Base-by-base conservation (phyloP, 2,797 vertebrate genomes). In the Syngnathus rostellatus region DNA sequence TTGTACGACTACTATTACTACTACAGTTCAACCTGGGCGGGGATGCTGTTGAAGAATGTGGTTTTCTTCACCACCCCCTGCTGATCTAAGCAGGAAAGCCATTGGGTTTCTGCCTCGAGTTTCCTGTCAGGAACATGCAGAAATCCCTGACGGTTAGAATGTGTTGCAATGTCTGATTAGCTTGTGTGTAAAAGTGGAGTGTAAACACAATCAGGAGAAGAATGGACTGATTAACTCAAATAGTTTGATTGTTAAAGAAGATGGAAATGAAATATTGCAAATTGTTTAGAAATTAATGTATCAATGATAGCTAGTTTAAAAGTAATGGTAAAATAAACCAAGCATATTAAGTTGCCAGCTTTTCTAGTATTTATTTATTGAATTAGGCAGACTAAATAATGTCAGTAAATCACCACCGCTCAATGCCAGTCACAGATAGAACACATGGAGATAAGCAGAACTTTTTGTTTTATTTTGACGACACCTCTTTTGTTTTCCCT, bases 41-140 rank as follows among this genome's bases (percentile, higher is more conserved):
- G 82, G 82, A 84, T 66, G 60, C 69, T 70, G 72, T 46, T 73
- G 58, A 76, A 67, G 72, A 62, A 73, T 60, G 55, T 73, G 64
- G 66, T 12, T 72, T 76, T 71, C 69, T 68, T 84, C 76, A 81
- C 76, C 81, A 74, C 83, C 72, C 72, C 76, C 77, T 83, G 85
- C 89, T 91, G 88, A 89, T 86, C 79, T 88, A 88, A 87, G 87
- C 89, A 89, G 88, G 87, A 92, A 89, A 87, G 70, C 81, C 78
- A 82, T 87, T 86, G 79, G 82, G 78, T 85, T 83, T 86, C 80
- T 84, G 16, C 82, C 77, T 77, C 81, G 76, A 65, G 78, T 79
- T 91, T 92, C 89, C 90, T 92, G 86, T 82, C 77, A 87, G 88
- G 83, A 87, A 86, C 74, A 53, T 51, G 62, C 68, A 73, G 79